Percentiles rank a stretch among this genome's conserved stretches.
phyloP scores from a whole-genome alignment of 2,113 vertebrate genomes.

The Peromyscus californicus region DNA sequence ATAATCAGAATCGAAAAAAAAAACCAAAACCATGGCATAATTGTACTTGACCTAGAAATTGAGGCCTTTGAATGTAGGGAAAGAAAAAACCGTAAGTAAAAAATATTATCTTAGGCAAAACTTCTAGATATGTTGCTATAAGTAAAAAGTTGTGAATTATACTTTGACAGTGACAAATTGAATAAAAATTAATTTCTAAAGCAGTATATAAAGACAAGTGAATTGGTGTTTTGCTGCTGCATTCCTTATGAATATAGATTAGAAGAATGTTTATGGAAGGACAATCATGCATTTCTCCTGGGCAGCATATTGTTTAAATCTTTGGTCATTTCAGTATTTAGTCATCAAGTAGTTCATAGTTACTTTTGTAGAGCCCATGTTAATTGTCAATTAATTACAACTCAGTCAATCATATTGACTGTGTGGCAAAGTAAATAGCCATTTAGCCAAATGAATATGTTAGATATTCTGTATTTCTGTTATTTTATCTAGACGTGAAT shows the following conservation, averaged over 20 bases:
- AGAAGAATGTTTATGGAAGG: background rate
- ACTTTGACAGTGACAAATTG: background rate
- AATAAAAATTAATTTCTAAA: background rate
- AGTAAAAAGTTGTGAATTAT: background rate
- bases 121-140: background rate
- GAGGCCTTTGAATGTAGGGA: background rate
- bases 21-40: background rate
- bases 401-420: slow-evolving; percentile 44
- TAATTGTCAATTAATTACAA: slow-evolving; percentile 70
- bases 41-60: background rate
- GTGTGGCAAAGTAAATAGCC: background rate
- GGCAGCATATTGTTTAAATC: background rate
- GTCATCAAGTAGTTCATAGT: slow-evolving; percentile 42
- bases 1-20: background rate
- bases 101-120: background rate
- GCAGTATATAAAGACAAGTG: background rate
- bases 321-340: slow-evolving; percentile 23
- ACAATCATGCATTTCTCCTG: background rate
- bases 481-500: background rate
- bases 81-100: background rate
- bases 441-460: slow-evolving; percentile 50
- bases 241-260: slow-evolving; percentile 19
- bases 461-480: background rate
- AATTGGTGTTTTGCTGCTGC: background rate
- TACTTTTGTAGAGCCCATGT: slow-evolving; percentile 32